Evolutionary conservation across 2,888 invertebrate species (phyloP).

Genomic region (Gastrophysa polygoni): DNA sequence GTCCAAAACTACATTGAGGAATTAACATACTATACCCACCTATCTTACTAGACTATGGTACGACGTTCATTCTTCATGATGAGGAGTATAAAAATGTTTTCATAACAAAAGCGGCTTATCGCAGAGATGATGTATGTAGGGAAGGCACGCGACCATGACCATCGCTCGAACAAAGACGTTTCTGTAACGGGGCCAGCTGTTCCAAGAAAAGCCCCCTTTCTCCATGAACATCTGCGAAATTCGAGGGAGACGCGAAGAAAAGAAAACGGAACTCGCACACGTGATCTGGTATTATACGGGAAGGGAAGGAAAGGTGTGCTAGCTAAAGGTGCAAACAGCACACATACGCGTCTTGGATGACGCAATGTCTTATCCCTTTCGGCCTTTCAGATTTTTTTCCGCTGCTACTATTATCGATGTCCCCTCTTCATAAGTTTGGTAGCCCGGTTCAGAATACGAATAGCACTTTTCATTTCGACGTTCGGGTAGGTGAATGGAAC

Average conservation of each 20-base stretch:
- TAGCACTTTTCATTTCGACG: no score
- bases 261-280: slow-evolving; percentile 10
- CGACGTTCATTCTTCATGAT: background rate
- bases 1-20: background rate
- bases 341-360: background rate
- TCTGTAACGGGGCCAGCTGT: slow-evolving; percentile 15
- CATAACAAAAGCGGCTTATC: slow-evolving; percentile 8
- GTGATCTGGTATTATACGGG: background rate
- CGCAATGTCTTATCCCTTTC: background rate
- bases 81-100: background rate
- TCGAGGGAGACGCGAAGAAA: slow-evolving; percentile 5
- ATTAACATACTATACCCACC: background rate
- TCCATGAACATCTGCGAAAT: slow-evolving; percentile 15
- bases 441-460: background rate
- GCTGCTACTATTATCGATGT: background rate
- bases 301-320: background rate
- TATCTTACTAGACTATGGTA: background rate
- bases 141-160: slow-evolving; percentile 21
- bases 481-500: no score
- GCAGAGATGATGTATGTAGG: background rate
- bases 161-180: slow-evolving; percentile 15
- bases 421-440: background rate
- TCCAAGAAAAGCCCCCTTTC: slow-evolving; percentile 3
- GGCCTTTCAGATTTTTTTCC: background rate
- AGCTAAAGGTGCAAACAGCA: no score